Evolutionary conservation across 1,140 invertebrate species (phyloP), one percentile per base, ranked within the genome.

Genomic region (Zelostemma sp.): DNA sequence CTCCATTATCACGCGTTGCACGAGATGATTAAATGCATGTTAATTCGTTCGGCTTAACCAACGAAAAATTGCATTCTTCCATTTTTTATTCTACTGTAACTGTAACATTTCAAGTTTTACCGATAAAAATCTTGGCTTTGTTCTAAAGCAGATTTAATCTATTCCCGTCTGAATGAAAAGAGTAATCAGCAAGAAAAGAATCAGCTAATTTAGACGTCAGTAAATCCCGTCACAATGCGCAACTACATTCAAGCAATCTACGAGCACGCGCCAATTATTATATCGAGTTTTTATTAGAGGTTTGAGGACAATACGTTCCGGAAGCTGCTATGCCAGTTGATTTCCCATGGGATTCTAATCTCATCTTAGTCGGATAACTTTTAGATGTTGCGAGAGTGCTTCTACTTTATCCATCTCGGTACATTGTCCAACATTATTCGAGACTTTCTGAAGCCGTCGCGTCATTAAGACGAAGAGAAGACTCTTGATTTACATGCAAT

Each of bases 311-410:
- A 78, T 78, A 78, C 64, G 70, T 77, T 80, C 63, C 45, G 54
- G 67, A 72, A 75, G 68, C 68, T 62, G 48, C 54, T 67, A 60
- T 65, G 62, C 46, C 64, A 60, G 65, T 56, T 84, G 80, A 84
- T 84, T 84, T 84, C 82, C 81, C 82, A 54, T 47, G 81, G 76
- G 82, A 75, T 51, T 67, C 73, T 78, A 80, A 84, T 81, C 74
- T 79, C 75, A 78, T 77, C 78, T 79, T 74, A 77, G 70, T 73
- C 67, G 70, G 59, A 59, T 64, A 78, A 80, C 75, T 84, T 81
- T 80, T 76, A 75, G 72, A 64, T 72, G 72, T 72, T 75, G 70
- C 50, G 55, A 60, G 40, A 41, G 64, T 45, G 49, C 57, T 67
- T 72, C 54, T 64, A 67, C 61, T 72, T 67, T 57, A 67, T 59